Conservation (phyloP, 2,888 invertebrate genomes). For the Iphiclides podalirius region DNA sequence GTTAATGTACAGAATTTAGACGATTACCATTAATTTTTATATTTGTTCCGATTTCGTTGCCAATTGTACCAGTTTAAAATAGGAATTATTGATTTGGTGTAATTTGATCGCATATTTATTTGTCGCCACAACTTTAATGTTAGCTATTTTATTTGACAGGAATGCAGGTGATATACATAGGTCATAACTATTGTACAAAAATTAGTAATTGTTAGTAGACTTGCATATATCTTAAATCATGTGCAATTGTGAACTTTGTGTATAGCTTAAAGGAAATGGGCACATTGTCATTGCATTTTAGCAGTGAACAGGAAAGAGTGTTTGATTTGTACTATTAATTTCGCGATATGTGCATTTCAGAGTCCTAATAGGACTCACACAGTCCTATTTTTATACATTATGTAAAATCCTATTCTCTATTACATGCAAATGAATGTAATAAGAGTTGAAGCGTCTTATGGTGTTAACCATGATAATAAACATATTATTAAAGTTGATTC, state of each 20-base stretch:
- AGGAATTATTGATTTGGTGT: conserved; percentile 47
- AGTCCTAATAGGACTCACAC: conserved; percentile 65
- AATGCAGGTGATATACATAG: conserved; percentile 67
- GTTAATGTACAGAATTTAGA: conserved; percentile 69
- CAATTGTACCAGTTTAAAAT: conserved; percentile 51
- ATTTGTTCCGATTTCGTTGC: conserved; percentile 65
- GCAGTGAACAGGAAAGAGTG: conserved; percentile 63
- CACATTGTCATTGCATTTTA: conserved; percentile 76
- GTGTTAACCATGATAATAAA: conserved; percentile 73
- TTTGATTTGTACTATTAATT: conserved; percentile 67
- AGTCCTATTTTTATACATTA: conserved; percentile 80
- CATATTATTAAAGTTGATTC: conserved; percentile 65
- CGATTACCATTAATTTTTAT: conserved; percentile 65
- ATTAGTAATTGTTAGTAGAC: conserved; percentile 65
- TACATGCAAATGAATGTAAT: conserved; percentile 72
- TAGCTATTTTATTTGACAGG: conserved; percentile 57
- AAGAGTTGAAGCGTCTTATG: conserved; percentile 67
- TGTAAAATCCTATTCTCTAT: conserved; percentile 75
- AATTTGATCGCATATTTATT: conserved; percentile 65
- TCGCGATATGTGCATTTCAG: conserved; percentile 75
- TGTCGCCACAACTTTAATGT: conserved; percentile 49
- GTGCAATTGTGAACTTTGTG: conserved; percentile 68
- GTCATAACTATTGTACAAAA: conserved; percentile 73
- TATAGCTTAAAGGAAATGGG: conserved; percentile 52
- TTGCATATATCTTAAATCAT: conserved; percentile 74